Base-by-base conservation (phyloP, 2,797 vertebrate species). In the Euthynnus affinis region DNA sequence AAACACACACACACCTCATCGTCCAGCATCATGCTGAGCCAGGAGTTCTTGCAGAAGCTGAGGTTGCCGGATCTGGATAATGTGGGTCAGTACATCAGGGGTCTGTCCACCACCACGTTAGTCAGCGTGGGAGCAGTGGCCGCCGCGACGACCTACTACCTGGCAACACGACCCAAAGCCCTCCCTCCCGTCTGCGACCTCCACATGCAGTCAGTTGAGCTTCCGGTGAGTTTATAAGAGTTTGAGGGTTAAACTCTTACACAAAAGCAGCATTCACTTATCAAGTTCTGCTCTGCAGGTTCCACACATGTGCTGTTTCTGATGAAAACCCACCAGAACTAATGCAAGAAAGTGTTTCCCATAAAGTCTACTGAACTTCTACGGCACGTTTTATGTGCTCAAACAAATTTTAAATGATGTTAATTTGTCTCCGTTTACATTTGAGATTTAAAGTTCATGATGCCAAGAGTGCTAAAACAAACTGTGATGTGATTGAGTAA, bases 111-210 rank as follows among this genome's bases (percentile, higher is more conserved):
- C 13, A 96, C 97, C 4, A 92, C 96, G 0, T 88, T 98, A 37
- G 95, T 99, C 93, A 96, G 97, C 73, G 89, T 98, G 0, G 97
- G 97, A 0, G 96, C 96, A 0, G 95, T 97, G 1, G 96, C 97
- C 0, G 97, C 96, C 0, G 94, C 96, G 6, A 96, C 97, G 0
- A 97, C 97, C 5, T 97, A 96, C 90, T 98, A 96, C 96, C 96
- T 97, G 37, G 96, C 96, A 40, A 98, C 96, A 0, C 95, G 97
- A 66, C 96, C 97, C 0, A 97, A 94, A 80, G 92, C 97, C 65
- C 89, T 96, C 67, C 96, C 96, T 23, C 93, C 95, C 0, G 90
- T 95, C 23, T 98, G 96, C 15, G 95, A 98, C 87, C 92, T 98
- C 61, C 63, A 82, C 40, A 96, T 96, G 96, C 98, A 99, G 87